Percentiles rank a stretch among this genome's conserved stretches.
These are phyloP conservation scores for Azorinus chamasolen DNA, from an alignment of 2,888 invertebrate genomes.

Conservation along the genomic window DNA sequence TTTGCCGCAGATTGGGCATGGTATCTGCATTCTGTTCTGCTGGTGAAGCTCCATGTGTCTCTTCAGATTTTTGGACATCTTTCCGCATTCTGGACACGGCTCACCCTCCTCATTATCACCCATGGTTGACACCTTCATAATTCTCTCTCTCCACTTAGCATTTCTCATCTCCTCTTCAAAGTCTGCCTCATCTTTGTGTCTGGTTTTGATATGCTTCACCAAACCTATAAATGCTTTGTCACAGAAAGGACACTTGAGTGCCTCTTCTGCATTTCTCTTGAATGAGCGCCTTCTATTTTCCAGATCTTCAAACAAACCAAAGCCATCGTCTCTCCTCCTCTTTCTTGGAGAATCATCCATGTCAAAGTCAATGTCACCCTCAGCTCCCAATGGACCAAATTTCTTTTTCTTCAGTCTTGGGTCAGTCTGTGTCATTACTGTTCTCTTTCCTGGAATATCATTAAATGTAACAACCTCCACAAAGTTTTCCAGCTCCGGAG, in stretches of 20 bases:
- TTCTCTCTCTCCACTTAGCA: slow-evolving; percentile 83
- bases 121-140: slow-evolving; percentile 83
- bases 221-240: slow-evolving; percentile 83
- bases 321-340: slow-evolving; percentile 74
- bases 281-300: slow-evolving; percentile 79
- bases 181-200: slow-evolving; percentile 82
- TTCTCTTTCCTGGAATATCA: slow-evolving; percentile 78
- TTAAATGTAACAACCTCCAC: slow-evolving; percentile 81
- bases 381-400: slow-evolving; percentile 80
- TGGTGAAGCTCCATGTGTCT: slow-evolving; percentile 83
- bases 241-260: slow-evolving; percentile 84
- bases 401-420: slow-evolving; percentile 82
- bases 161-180: slow-evolving; percentile 84
- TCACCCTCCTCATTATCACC: slow-evolving; percentile 81
- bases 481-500: slow-evolving; percentile 71
- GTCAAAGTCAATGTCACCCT: slow-evolving; percentile 75
- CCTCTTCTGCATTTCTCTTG: slow-evolving; percentile 81
- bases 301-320: slow-evolving; percentile 80
- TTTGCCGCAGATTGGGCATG: slow-evolving; percentile 83
- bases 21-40: slow-evolving; percentile 83
- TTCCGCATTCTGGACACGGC: slow-evolving; percentile 82
- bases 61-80: slow-evolving; percentile 82
- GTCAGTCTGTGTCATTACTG: slow-evolving; percentile 83
- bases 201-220: slow-evolving; percentile 83
- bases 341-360: slow-evolving; percentile 69